Percentiles rank a stretch among this genome's conserved stretches.
Conservation (phyloP, 2,888 invertebrate species). For the Leptothorax acervorum region DNA sequence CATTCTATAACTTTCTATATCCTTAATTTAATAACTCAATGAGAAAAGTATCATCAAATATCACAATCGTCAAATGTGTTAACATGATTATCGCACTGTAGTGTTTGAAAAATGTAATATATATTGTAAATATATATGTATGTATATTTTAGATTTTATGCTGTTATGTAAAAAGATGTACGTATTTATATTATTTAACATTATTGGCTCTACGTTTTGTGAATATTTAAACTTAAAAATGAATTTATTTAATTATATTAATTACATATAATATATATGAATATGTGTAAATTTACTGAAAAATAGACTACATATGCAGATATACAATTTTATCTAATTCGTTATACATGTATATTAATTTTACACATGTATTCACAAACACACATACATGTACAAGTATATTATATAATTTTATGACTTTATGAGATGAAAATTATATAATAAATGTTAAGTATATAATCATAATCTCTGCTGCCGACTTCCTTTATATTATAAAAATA, state of each 20-base stretch:
- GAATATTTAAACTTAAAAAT: constrained; percentile 47
- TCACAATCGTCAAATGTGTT: constrained; percentile 27
- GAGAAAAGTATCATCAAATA: background rate
- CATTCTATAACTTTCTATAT: background rate
- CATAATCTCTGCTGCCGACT: background rate
- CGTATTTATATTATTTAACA: constrained; percentile 60
- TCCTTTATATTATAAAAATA: background rate
- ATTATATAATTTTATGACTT: constrained; percentile 18
- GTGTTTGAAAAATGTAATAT: constrained; percentile 60
- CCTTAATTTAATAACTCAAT: constrained; percentile 11
- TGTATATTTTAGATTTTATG: constrained; percentile 58
- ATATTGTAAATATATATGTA: constrained; percentile 63
- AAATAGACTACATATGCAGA: background rate
- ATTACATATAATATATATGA: background rate
- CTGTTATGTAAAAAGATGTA: constrained; percentile 58
- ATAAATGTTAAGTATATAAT: constrained; percentile 15
- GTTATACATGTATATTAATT: background rate
- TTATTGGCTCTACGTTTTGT: constrained; percentile 47
- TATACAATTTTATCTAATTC: background rate
- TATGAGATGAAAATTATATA: constrained; percentile 12
- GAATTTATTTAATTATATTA: constrained; percentile 54
- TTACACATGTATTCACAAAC: background rate
- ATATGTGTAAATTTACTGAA: constrained; percentile 1
- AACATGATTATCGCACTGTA: constrained; percentile 26
- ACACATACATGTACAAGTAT: background rate